Conservation (phyloP, 2,888 invertebrate species). For the Apodemia hepburni region DNA sequence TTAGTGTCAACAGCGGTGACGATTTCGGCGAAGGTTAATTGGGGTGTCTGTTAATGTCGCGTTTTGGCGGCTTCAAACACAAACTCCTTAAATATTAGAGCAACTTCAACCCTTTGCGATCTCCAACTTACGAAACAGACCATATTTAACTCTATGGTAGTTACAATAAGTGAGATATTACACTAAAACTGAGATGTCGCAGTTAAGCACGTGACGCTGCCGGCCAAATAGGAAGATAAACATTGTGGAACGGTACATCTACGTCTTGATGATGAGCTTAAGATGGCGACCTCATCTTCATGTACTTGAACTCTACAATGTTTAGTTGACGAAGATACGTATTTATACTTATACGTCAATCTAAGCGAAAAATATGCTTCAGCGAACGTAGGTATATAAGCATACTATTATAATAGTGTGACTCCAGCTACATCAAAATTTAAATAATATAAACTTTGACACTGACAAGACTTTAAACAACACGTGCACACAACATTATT, state of each 20-base stretch:
- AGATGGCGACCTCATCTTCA: too few relatives aligned
- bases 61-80: neutral
- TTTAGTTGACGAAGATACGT: too few relatives aligned
- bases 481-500: too few relatives aligned
- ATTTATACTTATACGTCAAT: too few relatives aligned
- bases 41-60: neutral
- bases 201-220: neutral
- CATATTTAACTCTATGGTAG: neutral
- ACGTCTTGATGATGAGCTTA: neutral
- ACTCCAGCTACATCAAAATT: too few relatives aligned
- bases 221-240: neutral
- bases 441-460: too few relatives aligned
- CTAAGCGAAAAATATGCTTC: too few relatives aligned
- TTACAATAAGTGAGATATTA: neutral
- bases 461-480: too few relatives aligned
- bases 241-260: neutral
- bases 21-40: neutral
- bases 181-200: neutral
- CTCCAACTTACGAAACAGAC: neutral
- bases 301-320: too few relatives aligned
- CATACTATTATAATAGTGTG: too few relatives aligned
- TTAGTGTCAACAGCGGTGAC: slow-evolving; percentile 1
- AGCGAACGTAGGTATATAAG: too few relatives aligned
- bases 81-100: neutral
- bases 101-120: neutral